phyloP scores from a whole-genome alignment of 64 coral and sea anemone genomes.

The Stylophora pistillata region DNA sequence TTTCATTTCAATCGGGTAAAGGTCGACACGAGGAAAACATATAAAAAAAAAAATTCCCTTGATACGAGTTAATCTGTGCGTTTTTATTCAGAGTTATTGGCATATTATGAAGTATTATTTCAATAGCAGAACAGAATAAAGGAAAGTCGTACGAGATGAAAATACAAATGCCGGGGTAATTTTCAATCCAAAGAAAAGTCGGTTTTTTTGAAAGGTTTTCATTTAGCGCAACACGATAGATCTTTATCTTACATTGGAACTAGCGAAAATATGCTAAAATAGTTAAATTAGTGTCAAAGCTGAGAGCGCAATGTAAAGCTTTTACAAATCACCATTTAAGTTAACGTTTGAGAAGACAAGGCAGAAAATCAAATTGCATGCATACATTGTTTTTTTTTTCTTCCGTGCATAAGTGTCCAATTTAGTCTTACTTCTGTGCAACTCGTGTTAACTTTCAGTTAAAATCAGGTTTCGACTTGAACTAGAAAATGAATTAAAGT shows the following conservation, averaged over 20 bases:
- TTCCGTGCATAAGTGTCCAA: no score
- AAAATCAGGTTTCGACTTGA: no score
- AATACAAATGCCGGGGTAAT: slow-evolving; percentile 1
- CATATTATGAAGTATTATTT: slow-evolving; percentile 4
- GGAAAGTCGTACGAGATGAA: not conserved
- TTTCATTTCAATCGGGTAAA: not conserved
- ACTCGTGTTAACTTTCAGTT: no score
- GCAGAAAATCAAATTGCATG: not conserved
- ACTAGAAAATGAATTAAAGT: no score
- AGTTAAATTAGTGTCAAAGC: not conserved
- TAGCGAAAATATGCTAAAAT: not conserved
- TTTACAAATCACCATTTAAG: slow-evolving; percentile 3
- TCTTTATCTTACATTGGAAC: not conserved
- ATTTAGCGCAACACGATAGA: not conserved
- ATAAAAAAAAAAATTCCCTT: not conserved
- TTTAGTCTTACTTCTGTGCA: no score
- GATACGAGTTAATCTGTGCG: slow-evolving; percentile 15
- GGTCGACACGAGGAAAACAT: not conserved
- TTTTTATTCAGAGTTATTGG: slow-evolving; percentile 14
- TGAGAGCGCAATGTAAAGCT: not conserved
- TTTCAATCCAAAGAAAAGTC: not conserved
- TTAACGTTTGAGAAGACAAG: not conserved
- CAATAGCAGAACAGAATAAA: not conserved
- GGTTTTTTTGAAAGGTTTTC: not conserved
- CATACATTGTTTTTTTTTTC: not conserved